Conservation (phyloP, 2,113 vertebrate species). For the Talpa occidentalis region DNA sequence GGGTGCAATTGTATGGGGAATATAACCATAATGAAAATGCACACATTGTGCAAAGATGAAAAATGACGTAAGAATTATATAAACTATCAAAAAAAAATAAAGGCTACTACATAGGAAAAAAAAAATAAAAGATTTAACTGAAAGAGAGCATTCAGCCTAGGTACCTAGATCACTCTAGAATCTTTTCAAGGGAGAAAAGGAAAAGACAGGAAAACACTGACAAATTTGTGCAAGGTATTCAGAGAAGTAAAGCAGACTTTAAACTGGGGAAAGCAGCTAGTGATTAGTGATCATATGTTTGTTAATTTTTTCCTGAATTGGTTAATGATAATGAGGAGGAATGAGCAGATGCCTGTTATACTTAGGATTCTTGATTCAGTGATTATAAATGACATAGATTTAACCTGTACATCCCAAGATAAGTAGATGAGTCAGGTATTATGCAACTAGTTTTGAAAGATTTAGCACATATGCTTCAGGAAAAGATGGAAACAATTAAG, state of each 20-base stretch:
- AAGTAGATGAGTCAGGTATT: slow-evolving; percentile 93
- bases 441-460: slow-evolving; percentile 92
- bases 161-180: slow-evolving; percentile 96
- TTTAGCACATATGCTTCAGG: slow-evolving; percentile 86
- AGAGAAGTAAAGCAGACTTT: slow-evolving; percentile 96
- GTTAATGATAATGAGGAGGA: slow-evolving; percentile 94
- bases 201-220: slow-evolving; percentile 96
- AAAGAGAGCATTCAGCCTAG: slow-evolving; percentile 94
- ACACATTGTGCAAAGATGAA: no score
- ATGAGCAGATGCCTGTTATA: slow-evolving; percentile 91
- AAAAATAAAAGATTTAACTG: slow-evolving; percentile 97
- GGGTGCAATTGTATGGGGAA: no score
- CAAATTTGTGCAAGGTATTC: slow-evolving; percentile 93
- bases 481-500: slow-evolving; percentile 91
- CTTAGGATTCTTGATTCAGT: slow-evolving; percentile 85
- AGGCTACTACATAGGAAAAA: no score
- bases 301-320: slow-evolving; percentile 94
- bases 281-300: slow-evolving; percentile 96
- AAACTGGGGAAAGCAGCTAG: slow-evolving; percentile 93
- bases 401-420: slow-evolving; percentile 93
- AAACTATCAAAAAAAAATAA: no score
- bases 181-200: slow-evolving; percentile 97
- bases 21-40: no score
- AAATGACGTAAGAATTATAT: no score
- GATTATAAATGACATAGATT: slow-evolving; percentile 91